phyloP scores from a whole-genome alignment of 2,888 invertebrate genomes.

The Hirtodrosophila alboralis region DNA sequence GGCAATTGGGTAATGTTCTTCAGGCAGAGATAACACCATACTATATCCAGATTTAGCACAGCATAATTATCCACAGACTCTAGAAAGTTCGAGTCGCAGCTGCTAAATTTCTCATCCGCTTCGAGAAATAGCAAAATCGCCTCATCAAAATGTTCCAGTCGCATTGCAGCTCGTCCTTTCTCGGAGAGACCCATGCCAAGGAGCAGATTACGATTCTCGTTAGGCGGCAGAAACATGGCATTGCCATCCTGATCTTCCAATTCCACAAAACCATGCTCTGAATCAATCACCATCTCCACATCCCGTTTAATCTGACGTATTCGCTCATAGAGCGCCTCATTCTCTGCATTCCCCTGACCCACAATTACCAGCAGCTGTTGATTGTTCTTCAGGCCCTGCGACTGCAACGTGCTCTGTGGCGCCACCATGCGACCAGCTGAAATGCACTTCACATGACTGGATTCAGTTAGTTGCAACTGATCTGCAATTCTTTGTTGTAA shows the following conservation, averaged over 20 bases:
- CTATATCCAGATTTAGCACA: conserved; percentile 92
- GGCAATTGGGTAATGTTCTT: conserved; percentile 88
- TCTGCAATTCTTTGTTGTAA: conserved; percentile 86
- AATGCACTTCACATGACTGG: conserved; percentile 88
- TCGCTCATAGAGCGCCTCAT: conserved; percentile 86
- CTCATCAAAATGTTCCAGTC: conserved; percentile 87
- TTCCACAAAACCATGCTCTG: conserved; percentile 83
- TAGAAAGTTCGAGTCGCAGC: conserved; percentile 84
- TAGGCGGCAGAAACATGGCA: conserved; percentile 88
- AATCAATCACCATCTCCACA: conserved; percentile 85
- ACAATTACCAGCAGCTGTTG: conserved; percentile 88
- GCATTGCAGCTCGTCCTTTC: conserved; percentile 89
- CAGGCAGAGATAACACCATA: conserved; percentile 93
- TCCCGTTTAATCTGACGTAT: conserved; percentile 86
- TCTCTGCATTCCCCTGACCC: conserved; percentile 81
- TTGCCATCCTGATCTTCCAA: conserved; percentile 92
- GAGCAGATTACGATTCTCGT: conserved; percentile 88
- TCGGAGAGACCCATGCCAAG: conserved; percentile 92
- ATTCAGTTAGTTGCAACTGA: conserved; percentile 81
- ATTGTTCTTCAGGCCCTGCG: conserved; percentile 89
- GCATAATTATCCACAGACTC: conserved; percentile 92
- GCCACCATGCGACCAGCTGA: conserved; percentile 88
- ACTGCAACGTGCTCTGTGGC: conserved; percentile 84
- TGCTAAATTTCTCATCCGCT: conserved; percentile 89
- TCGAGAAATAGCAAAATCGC: conserved; percentile 91